Percentiles rank a stretch among this genome's conserved stretches.
These are phyloP conservation scores for Pyxicephalus adspersus DNA, from an alignment of 2,113 vertebrate genomes.

Conservation along the genomic window DNA sequence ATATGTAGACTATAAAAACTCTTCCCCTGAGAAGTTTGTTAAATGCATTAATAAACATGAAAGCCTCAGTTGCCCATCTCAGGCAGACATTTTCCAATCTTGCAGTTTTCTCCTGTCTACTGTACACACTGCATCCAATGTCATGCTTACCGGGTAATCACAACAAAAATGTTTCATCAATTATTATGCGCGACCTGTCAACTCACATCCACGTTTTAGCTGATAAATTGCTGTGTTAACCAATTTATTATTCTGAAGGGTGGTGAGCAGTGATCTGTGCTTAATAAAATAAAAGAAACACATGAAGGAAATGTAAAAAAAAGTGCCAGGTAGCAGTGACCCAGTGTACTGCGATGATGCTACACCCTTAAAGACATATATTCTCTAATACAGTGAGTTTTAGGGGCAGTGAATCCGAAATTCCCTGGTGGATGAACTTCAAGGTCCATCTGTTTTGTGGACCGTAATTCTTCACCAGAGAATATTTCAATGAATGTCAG, in stretches of 20 bases:
- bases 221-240: conserved; percentile 44
- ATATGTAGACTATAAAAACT: neutral
- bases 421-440: too few relatives aligned
- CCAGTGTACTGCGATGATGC: neutral
- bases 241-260: conserved; percentile 49
- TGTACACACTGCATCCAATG: conserved; percentile 17
- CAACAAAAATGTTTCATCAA: conserved; percentile 24
- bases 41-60: conserved; percentile 36
- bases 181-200: conserved; percentile 28
- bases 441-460: too few relatives aligned
- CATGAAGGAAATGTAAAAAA: neutral
- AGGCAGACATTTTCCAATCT: conserved; percentile 26
- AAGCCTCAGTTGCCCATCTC: conserved; percentile 10
- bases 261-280: conserved; percentile 41
- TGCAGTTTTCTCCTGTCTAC: conserved; percentile 23
- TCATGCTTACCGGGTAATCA: conserved; percentile 27
- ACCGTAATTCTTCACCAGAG: too few relatives aligned
- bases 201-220: conserved; percentile 4
- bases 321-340: conserved; percentile 1
- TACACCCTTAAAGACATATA: neutral
- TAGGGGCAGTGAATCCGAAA: too few relatives aligned
- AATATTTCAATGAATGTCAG: too few relatives aligned
- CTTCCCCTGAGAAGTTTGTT: conserved; percentile 7
- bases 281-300: conserved; percentile 24
- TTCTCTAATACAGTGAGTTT: too few relatives aligned